Evolutionary conservation across 1,140 invertebrate species (phyloP), one percentile per base, ranked within the genome.

Genomic region (Neodiprion virginianus): DNA sequence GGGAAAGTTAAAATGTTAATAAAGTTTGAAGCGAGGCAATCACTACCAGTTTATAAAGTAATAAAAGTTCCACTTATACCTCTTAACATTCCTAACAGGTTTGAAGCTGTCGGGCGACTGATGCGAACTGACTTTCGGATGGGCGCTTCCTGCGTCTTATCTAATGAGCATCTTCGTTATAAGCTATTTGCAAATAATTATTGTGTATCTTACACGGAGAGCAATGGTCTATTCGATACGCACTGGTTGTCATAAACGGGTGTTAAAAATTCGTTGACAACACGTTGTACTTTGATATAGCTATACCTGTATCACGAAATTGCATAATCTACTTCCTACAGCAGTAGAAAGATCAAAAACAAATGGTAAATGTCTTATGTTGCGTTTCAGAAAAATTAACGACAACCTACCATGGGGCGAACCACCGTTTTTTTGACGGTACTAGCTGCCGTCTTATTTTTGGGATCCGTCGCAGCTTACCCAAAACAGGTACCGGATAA

Each of bases 61-160:
- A 69, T 69, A 23, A 69, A 69, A 69, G 17, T 69, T 69, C 12
- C 14, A 69, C 40, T 23, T 40, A 40, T 40, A 69, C 67, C 67
- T 69, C 11, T 21, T 7, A 69, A 23, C 67, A 69, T 69, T 21
- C 12, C 17, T 69, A 23, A 69, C 21, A 23, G 67, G 67, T 69
- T 11, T 11, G 11, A 69, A 14, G 11, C 40, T 69, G 67, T 21
- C 40, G 21, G 4, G 67, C 67, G n/a, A 21, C 67, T 21, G 40
- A 12, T 23, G 7, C 67, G 4, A 23, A 69, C 67, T 69, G n/a
- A 14, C 67, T 69, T 69, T 69, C 1, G 67, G 67, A 47, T 69
- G 67, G 17, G 21, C 40, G 21, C 40, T 8, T 21, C 11, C 11
- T 21, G 12, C 40, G 12, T 23, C 67, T 69, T 69, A 69, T 69